Percentiles rank a stretch among this genome's conserved stretches.
phyloP scores from a whole-genome alignment of 2,797 vertebrate species.

The Oceanodroma leucorhoa region DNA sequence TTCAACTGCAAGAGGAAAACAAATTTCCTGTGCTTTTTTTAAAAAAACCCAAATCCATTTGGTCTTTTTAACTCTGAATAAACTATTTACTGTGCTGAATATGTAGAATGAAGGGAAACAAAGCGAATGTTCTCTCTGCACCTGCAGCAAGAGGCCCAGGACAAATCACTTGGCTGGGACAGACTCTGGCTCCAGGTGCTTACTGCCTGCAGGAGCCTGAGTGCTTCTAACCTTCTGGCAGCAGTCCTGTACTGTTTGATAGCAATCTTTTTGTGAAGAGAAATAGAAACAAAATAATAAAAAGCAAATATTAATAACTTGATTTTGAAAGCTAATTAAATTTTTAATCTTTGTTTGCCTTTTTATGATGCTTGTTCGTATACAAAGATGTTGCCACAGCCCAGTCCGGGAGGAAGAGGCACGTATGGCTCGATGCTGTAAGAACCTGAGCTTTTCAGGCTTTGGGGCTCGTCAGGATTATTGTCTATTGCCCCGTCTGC shows the following conservation, averaged over 20 bases:
- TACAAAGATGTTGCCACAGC: not conserved
- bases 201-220: fast-evolving
- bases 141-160: not conserved
- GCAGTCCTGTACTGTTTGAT: not conserved
- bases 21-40: not conserved
- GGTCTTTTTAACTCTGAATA: not conserved
- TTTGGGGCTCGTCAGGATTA: not conserved
- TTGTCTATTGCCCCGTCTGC: fast-evolving
- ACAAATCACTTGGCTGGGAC: not conserved
- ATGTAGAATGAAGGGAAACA: not conserved
- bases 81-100: not conserved
- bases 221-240: not conserved
- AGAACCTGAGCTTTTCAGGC: not conserved
- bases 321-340: not conserved
- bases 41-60: not conserved
- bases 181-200: not conserved
- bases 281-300: not conserved
- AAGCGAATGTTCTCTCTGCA: not conserved
- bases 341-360: not conserved
- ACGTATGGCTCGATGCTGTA: fast-evolving
- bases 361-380: not conserved
- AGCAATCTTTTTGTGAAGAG: not conserved
- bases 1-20: not conserved
- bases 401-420: not conserved
- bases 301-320: not conserved